Base-by-base conservation (phyloP, 2,888 invertebrate genomes). In the Carterocephalus palaemon region DNA sequence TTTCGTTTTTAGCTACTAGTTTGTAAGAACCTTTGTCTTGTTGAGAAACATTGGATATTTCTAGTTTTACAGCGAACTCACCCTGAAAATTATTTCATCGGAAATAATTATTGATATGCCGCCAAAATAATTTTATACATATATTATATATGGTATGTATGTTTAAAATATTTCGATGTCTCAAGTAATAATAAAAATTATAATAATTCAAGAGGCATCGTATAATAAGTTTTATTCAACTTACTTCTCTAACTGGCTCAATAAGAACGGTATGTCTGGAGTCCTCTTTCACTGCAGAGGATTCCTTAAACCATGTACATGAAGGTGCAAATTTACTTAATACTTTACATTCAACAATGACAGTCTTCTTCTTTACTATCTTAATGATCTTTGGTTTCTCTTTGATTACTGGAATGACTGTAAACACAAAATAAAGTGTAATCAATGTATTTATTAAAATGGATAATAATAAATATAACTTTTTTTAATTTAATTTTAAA, bases 221-320 rank as follows among this genome's bases (percentile, higher is more conserved):
- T n/a, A n/a, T n/a, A n/a, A n/a, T n/a, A n/a, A n/a, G n/a, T n/a
- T n/a, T 24, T 12, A 3, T 19, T 19, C 6, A 19, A 64, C 85
- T 82, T 82, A 93, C 93, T 75, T 94, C 93, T 81, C 92, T 92
- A 28, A 93, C 88, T 83, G 94, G 92, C 72, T 94, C 92, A 48
- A 95, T 91, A 54, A 91, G 90, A 37, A 94, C 90, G 54, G 90
- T 91, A 70, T 94, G 95, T 57, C 93, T 89, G 20, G 90, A 88
- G 74, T 92, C 95, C 67, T 95, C 92, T 59, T 82, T 90, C 28
- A 97, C 93, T 10, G 93, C 92, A 57, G 88, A 90, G 9, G 90
- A 82, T 83, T 97, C 97, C 70, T 96, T 96, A 81, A 91, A 97
- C 98, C 98, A 98, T 24, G 94, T 94, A 70, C 97, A 95, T 54